phyloP scores from a whole-genome alignment of 2,797 vertebrate genomes.

The Xerus rutilus region DNA sequence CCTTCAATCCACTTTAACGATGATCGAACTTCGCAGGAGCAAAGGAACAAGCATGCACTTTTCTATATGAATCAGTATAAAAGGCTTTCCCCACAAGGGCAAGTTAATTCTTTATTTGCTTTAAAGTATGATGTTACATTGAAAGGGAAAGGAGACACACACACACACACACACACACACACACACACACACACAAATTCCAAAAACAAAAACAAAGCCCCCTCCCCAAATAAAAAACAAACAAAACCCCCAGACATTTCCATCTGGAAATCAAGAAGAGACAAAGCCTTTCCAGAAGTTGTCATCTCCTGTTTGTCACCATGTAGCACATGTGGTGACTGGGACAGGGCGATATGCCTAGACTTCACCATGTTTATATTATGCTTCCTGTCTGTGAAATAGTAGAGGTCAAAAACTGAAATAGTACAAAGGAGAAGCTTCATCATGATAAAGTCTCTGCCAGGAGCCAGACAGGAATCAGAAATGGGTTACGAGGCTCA shows the following conservation, averaged over 20 bases:
- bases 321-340: not conserved
- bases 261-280: conserved; percentile 28
- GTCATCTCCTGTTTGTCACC: not conserved
- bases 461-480: not conserved
- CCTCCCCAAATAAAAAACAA: too few species aligned
- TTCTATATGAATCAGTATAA: not conserved
- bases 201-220: not conserved
- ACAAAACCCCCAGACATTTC: not conserved
- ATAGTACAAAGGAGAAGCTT: not conserved
- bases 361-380: not conserved
- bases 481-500: not conserved
- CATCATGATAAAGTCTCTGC: not conserved
- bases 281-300: not conserved
- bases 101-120: not conserved
- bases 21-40: not conserved
- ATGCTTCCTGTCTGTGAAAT: not conserved
- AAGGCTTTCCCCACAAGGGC: not conserved
- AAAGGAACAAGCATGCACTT: not conserved
- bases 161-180: not conserved
- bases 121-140: not conserved
- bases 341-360: not conserved
- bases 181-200: not conserved
- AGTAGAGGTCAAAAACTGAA: not conserved
- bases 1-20: not conserved
- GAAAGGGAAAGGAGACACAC: not conserved